Percentiles rank a stretch among this genome's conserved stretches.
Conservation (phyloP, 2,113 vertebrate species). For the Spheniscus mendiculus region DNA sequence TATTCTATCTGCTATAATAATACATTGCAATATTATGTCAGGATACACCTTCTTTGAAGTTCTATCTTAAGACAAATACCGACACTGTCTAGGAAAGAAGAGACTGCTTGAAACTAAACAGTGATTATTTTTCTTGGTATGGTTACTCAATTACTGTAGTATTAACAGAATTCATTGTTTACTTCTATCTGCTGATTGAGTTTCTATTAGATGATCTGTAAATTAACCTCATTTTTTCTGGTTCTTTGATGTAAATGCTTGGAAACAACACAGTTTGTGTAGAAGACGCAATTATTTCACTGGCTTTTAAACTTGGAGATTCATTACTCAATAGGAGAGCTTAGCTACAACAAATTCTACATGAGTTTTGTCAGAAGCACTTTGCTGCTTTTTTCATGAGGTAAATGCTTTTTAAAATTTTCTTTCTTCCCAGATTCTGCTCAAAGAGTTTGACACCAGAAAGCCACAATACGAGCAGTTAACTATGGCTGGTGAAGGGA, state of each 20-base stretch:
- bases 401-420: not conserved
- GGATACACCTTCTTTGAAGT: not conserved
- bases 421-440: constrained; percentile 83
- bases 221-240: not conserved
- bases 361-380: not conserved
- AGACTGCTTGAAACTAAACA: not conserved
- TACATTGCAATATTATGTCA: not conserved
- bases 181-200: not conserved
- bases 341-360: not conserved
- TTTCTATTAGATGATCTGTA: not conserved
- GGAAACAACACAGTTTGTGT: not conserved
- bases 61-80: not conserved
- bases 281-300: not conserved
- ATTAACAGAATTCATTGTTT: not conserved
- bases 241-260: not conserved
- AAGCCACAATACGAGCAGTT: constrained; percentile 91
- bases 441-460: constrained; percentile 95
- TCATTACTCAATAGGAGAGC: not conserved
- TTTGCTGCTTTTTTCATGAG: not conserved
- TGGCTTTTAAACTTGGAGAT: not conserved
- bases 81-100: not conserved
- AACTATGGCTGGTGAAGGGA: constrained; percentile 79
- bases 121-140: not conserved
- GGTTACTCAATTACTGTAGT: not conserved
- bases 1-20: not conserved